Base-by-base conservation (phyloP, 2,797 vertebrate species). In the Myotis vivesi region DNA sequence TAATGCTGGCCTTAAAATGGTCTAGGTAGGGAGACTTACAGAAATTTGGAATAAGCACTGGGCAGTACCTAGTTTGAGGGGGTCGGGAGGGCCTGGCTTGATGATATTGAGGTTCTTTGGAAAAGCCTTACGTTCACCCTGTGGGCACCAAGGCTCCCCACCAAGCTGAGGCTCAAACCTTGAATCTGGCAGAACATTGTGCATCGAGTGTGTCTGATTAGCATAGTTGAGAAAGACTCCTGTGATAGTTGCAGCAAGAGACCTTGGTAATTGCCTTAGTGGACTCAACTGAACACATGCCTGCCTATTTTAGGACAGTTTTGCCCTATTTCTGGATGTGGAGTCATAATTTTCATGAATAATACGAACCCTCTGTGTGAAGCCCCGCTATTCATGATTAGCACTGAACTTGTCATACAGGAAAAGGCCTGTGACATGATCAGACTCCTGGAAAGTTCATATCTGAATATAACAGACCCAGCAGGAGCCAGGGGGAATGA, bases 331-430 rank as follows among this genome's bases (percentile, higher is more conserved):
- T 97, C 92, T 96, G 93, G 94, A 94, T 81, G 66, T 96, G 28
- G 89, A 95, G 95, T 94, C 97, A 95, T 91, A 79, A 79, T 76
- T 97, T 97, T 96, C 87, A 93, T 97, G 90, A 91, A 77, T 92
- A 90, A 91, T 71, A 41, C 90, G 95, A 87, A 20, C 71, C 89
- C 94, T 72, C 25, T 71, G 64, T 89, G 81, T 95, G 97, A 97
- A 62, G 7, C 94, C 71, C 71, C 13, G 16, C 91, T 91, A 89
- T 94, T 98, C 95, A 90, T 62, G 85, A 15, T 17, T 80, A 97
- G 75, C 55, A 46, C 30, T 57, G 11, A 91, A 69, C 33, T 85
- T 90, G 93, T 95, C 79, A 53, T 93, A 94, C 91, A 95, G 96
- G 95, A 97, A 95, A 46, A 66, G 4, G 53, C 87, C 59, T 90